These are phyloP conservation scores for Trissoscelio sp. DNA, from an alignment of 2,888 invertebrate genomes.

Conservation along the genomic window DNA sequence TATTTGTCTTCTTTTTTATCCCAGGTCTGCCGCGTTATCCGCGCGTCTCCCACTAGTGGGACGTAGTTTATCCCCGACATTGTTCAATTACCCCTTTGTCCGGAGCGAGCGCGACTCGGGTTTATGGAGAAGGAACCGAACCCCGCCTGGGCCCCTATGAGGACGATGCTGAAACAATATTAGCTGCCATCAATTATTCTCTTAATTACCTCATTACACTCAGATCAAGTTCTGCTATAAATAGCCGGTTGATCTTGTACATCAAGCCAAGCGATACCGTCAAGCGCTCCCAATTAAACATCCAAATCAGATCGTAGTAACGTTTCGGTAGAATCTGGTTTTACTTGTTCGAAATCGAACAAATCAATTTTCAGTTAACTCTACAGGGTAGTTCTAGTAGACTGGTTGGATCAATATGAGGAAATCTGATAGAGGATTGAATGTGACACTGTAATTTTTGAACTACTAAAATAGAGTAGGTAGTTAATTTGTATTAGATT, in stretches of 20 bases:
- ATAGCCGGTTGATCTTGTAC: conserved; percentile 12
- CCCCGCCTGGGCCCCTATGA: not conserved
- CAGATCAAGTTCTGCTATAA: conserved; percentile 12
- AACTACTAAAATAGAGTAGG: too few relatives aligned
- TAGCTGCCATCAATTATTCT: conserved; percentile 39
- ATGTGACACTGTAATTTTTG: too few relatives aligned
- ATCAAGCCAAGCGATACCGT: not conserved
- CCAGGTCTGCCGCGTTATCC: conserved; percentile 10
- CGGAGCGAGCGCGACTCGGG: conserved; percentile 1
- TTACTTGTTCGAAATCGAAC: too few relatives aligned
- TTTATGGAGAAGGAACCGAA: conserved; percentile 11
- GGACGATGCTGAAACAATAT: conserved; percentile 40
- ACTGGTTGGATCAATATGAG: too few relatives aligned
- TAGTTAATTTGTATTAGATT: too few relatives aligned
- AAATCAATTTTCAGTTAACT: too few relatives aligned
- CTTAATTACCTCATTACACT: conserved; percentile 29
- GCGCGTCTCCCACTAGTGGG: conserved; percentile 16
- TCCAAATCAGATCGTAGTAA: too few relatives aligned
- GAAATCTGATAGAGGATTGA: too few relatives aligned
- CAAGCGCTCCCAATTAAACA: not conserved
- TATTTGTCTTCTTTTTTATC: conserved; percentile 50
- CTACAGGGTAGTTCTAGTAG: too few relatives aligned
- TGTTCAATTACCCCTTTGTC: conserved; percentile 61
- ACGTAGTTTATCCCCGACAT: conserved; percentile 55
- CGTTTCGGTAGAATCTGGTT: too few relatives aligned